phyloP scores from a whole-genome alignment of 2,113 vertebrate genomes.

The Caretta caretta region DNA sequence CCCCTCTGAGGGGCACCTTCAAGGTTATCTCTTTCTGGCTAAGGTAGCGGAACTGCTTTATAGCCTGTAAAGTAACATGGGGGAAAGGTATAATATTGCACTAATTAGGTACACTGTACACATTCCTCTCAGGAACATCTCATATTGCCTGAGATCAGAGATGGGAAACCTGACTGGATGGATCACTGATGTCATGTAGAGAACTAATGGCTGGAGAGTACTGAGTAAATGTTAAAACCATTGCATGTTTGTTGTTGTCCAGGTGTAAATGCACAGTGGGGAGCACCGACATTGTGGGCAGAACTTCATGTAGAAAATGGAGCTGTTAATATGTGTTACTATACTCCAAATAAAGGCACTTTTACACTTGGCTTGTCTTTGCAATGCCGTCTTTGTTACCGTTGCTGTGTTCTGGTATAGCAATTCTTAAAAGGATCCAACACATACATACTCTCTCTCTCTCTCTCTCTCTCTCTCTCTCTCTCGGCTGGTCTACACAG shows the following conservation, averaged over 20 bases:
- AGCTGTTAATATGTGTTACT: background rate
- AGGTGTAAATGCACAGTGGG: background rate
- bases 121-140: background rate
- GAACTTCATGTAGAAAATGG: background rate
- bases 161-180: background rate
- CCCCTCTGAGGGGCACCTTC: background rate
- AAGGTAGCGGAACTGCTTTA: background rate
- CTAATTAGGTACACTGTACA: background rate
- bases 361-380: background rate
- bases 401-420: background rate
- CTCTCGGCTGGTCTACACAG: background rate
- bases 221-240: background rate
- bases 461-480: background rate
- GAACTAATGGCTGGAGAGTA: background rate
- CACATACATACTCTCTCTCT: background rate
- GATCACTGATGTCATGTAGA: background rate
- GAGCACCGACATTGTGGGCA: background rate
- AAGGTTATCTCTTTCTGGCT: background rate
- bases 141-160: background rate
- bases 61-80: background rate
- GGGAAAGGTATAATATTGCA: background rate
- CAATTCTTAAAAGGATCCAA: background rate
- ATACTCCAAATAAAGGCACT: background rate
- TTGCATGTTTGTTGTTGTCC: background rate
- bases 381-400: background rate